Percentiles rank a stretch among this genome's conserved stretches.
Conservation (phyloP, 2,797 vertebrate genomes). For the Yasuhikotakia modesta region DNA sequence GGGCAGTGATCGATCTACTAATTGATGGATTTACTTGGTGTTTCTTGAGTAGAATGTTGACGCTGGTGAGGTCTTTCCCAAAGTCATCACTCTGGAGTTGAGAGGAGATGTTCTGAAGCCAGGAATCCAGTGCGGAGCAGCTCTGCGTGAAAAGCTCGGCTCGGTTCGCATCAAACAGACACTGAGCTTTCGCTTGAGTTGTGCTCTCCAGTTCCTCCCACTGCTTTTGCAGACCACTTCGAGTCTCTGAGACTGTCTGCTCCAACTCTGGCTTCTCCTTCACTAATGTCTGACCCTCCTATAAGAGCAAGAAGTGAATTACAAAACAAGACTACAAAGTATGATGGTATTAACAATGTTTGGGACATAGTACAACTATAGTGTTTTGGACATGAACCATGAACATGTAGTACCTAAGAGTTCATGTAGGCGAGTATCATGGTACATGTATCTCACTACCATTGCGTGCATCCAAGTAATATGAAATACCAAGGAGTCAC, state of each 20-base stretch:
- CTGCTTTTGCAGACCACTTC: conserved; percentile 80
- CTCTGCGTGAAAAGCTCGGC: conserved; percentile 93
- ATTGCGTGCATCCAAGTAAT: no score
- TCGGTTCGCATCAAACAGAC: conserved; percentile 91
- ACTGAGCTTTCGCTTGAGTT: conserved; percentile 88
- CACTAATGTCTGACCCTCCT: conserved; percentile 89
- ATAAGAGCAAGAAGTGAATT: conserved; percentile 25
- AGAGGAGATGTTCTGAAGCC: conserved; percentile 85
- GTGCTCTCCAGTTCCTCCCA: conserved; percentile 90
- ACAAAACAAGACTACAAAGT: no score
- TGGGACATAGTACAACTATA: no score
- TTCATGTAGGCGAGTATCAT: no score
- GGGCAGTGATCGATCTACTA: not conserved
- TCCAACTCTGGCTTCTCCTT: conserved; percentile 87
- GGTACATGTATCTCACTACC: no score
- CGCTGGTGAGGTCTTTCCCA: conserved; percentile 92
- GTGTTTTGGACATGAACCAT: no score
- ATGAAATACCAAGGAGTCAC: no score
- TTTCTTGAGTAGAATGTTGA: conserved; percentile 92
- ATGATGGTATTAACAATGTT: no score
- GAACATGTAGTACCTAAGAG: no score
- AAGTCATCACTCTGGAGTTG: conserved; percentile 90
- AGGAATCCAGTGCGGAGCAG: conserved; percentile 86
- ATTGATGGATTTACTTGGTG: conserved; percentile 79
- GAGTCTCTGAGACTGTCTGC: conserved; percentile 80